Evolutionary conservation across 2,113 vertebrate genomes (phyloP).

Genomic region (Fulica atra): DNA sequence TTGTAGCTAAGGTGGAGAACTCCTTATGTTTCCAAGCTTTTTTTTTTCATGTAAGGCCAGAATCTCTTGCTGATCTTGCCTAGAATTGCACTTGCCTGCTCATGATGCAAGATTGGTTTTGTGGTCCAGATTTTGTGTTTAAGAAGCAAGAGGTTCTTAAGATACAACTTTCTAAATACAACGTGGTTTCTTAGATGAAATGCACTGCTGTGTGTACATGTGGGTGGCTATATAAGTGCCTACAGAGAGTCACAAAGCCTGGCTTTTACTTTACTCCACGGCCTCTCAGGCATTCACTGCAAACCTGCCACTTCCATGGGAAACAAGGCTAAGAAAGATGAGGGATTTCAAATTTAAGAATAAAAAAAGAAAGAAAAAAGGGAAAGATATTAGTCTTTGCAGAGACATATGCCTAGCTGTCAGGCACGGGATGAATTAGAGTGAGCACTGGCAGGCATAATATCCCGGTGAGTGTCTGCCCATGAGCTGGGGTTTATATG

Average conservation of each 20-base stretch:
- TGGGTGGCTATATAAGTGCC: not conserved
- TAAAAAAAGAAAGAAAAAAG: not conserved
- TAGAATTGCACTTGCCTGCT: not conserved
- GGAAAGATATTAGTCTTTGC: not conserved
- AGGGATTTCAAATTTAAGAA: accelerated
- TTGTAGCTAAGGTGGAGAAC: not conserved
- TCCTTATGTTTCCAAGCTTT: not conserved
- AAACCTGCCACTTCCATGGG: not conserved
- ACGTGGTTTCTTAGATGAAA: not conserved
- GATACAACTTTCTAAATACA: not conserved
- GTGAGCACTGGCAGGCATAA: not conserved
- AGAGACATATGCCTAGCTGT: not conserved
- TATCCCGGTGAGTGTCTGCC: not conserved
- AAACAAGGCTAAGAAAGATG: not conserved
- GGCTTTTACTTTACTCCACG: not conserved
- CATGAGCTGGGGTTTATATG: not conserved
- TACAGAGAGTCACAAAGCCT: not conserved
- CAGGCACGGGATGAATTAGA: not conserved
- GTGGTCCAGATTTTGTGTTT: not conserved
- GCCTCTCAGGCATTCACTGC: not conserved
- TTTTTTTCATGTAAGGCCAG: not conserved
- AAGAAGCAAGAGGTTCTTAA: not conserved
- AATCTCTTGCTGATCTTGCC: not conserved
- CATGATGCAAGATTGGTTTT: not conserved
- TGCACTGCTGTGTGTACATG: not conserved